phyloP scores from a whole-genome alignment of 2,113 vertebrate species.

The Orycteropus afer region DNA sequence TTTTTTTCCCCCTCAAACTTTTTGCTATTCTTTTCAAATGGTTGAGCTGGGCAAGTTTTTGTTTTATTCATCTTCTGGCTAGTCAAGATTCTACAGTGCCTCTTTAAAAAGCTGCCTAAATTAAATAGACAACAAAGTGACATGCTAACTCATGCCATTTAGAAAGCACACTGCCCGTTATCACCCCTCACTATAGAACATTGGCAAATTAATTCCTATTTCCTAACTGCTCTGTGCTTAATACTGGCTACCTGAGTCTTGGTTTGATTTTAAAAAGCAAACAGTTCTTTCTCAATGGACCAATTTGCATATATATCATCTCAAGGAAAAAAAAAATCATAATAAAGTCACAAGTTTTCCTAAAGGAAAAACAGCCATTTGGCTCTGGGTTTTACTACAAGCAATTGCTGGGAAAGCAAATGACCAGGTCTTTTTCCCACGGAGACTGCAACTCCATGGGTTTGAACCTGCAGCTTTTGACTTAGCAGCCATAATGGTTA shows the following conservation, averaged over 20 bases:
- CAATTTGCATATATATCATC: slow-evolving; percentile 51
- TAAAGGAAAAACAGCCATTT: slow-evolving; percentile 32
- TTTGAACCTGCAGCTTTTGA: not conserved
- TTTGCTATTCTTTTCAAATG: slow-evolving; percentile 35
- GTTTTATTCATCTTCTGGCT: not conserved
- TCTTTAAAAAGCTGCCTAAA: slow-evolving; percentile 13
- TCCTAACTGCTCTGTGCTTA: not conserved
- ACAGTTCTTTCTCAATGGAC: slow-evolving; percentile 42
- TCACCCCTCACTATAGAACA: not conserved
- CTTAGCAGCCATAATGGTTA: not conserved
- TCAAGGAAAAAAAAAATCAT: slow-evolving; percentile 54
- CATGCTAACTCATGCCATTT: not conserved
- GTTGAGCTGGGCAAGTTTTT: not conserved
- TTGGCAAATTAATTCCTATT: slow-evolving; percentile 1
- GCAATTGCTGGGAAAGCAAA: not conserved
- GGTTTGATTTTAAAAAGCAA: slow-evolving; percentile 65
- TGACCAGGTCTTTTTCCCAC: not conserved
- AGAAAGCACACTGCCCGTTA: not conserved
- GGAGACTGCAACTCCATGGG: not conserved
- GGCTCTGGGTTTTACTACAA: not conserved
- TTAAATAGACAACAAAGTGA: not conserved
- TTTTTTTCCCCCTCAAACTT: not conserved
- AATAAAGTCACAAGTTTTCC: slow-evolving; percentile 34
- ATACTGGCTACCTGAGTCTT: not conserved
- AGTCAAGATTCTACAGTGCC: not conserved